Base-by-base conservation (phyloP, 2,888 invertebrate species). In the Meteorus cinctellus region DNA sequence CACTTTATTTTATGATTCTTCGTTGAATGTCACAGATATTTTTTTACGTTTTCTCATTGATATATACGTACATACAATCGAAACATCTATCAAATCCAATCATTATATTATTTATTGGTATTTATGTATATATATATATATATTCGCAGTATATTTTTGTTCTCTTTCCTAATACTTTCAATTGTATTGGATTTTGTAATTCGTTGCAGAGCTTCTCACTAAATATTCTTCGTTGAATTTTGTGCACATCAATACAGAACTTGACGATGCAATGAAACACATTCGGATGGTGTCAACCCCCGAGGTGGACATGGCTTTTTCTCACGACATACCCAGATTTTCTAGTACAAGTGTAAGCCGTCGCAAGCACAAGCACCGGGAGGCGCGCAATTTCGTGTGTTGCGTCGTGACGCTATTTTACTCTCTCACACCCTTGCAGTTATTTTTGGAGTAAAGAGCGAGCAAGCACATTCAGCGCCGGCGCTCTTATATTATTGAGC, bases 271-370 rank as follows among this genome's bases (percentile, higher is more conserved):
- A 55, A 19, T 55, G 55, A 55, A 24, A 55, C 55, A 19, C 55
- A 48, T n/a, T n/a, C 24, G 10, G 59, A 27, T 27, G 48, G n/a
- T 29, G 45, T 55, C 55, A 55, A 55, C 55, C 41, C 34, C 41
- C 60, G 36, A 12, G 36, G 24, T 41, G 62, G 55, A 59, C 55
- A 34, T 36, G 34, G 19, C 29, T n/a, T 45, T 72, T 27, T 29
- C 62, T 2, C 62, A 62, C 45, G 36, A 31, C 62, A 62, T 63
- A 29, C 48, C 62, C 16, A 63, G 71, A 31, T 27, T 27, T 16
- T 14, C 34, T 74, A 74, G 67, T 74, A 74, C 73, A 60, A 60
- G 41, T 59, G 60, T 59, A 41, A 59, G 60, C 60, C 73, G 73
- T 67, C 59, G 55, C 55, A 55, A 55, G 55, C 55, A 55, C 55